These are phyloP conservation scores for Xestobium rufovillosum DNA, from an alignment of 2,888 invertebrate species.

Conservation along the genomic window DNA sequence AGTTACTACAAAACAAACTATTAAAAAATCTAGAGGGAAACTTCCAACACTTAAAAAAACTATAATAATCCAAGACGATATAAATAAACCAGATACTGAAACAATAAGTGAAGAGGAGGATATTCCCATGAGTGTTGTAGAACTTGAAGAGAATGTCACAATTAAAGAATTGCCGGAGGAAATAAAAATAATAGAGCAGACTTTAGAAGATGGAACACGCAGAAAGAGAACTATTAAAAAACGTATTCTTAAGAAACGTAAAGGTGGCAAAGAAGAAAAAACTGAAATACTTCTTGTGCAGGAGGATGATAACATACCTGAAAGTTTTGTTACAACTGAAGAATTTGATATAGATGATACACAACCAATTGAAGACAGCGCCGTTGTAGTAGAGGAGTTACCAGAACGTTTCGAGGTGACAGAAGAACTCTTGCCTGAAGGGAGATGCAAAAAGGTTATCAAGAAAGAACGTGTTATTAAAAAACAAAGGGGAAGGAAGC, in stretches of 20 bases:
- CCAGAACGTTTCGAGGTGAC: not conserved
- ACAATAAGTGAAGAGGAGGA: conserved; percentile 35
- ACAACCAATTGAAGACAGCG: conserved; percentile 30
- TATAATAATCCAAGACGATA: no score
- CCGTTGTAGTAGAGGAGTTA: conserved; percentile 3
- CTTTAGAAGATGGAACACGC: conserved; percentile 31
- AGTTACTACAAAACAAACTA: conserved; percentile 39
- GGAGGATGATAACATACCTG: conserved; percentile 24
- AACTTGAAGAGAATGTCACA: conserved; percentile 24
- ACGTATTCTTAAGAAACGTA: conserved; percentile 41
- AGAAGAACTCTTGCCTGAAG: not conserved
- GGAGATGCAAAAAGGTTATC: conserved; percentile 27
- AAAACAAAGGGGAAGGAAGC: conserved; percentile 32
- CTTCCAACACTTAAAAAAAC: no score
- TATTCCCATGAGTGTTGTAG: conserved; percentile 26
- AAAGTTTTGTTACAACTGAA: not conserved
- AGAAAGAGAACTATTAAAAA: conserved; percentile 35
- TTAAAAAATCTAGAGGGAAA: conserved; percentile 38
- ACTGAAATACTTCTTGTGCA: conserved; percentile 42
- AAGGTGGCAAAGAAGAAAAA: conserved; percentile 39
- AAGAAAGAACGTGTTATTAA: conserved; percentile 31
- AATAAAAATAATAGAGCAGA: conserved; percentile 31
- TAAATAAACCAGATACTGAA: conserved; percentile 36
- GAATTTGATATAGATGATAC: not conserved
- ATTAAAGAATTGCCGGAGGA: conserved; percentile 34